Conservation (phyloP, 2,888 invertebrate species). For the Busseola fusca region DNA sequence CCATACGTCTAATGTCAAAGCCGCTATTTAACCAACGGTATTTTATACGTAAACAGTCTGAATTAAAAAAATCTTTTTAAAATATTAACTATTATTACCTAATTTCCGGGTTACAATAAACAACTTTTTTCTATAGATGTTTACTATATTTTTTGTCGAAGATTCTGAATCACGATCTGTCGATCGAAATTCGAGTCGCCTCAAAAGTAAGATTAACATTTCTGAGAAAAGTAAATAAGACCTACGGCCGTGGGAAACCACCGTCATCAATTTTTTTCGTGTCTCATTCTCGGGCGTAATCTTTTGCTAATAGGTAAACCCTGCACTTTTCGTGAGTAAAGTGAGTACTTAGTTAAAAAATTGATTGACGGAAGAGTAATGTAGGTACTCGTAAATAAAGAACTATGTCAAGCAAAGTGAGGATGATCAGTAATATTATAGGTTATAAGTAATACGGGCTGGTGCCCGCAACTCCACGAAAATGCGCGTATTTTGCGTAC, state of each 20-base stretch:
- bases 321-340: conserved; percentile 10
- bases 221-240: conserved; percentile 39
- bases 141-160: conserved; percentile 9
- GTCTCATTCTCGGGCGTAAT: conserved; percentile 3
- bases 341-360: neutral
- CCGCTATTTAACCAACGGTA: conserved; percentile 16
- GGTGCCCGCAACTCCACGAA: too few species aligned
- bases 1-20: conserved; percentile 24
- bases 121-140: conserved; percentile 18
- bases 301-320: conserved; percentile 30
- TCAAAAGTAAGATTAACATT: conserved; percentile 24
- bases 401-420: neutral
- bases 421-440: neutral
- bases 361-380: neutral
- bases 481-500: too few species aligned
- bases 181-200: conserved; percentile 31
- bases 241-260: conserved; percentile 35
- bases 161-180: conserved; percentile 12
- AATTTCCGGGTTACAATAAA: conserved; percentile 31
- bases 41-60: conserved; percentile 13
- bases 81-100: conserved; percentile 20
- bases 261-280: conserved; percentile 11
- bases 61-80: conserved; percentile 23
- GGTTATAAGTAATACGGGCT: too few species aligned
- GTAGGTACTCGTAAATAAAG: too few species aligned